Evolutionary conservation across 2,797 vertebrate species (phyloP), one percentile per base, ranked within the genome.

Genomic region (Micrastur ruficollis): DNA sequence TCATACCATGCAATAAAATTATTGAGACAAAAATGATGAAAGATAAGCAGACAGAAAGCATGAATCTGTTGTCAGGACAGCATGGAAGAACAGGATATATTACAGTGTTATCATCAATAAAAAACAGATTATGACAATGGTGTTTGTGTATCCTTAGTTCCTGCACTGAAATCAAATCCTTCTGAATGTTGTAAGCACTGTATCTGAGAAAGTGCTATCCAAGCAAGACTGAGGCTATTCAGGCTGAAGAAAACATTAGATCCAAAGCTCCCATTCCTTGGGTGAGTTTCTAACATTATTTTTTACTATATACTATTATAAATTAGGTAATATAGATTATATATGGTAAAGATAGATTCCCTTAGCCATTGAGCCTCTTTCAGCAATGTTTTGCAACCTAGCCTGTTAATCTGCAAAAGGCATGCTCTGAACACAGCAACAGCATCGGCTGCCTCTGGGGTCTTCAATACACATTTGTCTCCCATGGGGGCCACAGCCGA

Each of bases 1-100:
- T 96, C 84, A 75, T 86, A 97, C 75, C 71, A 79, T 56, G 82
- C 70, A 94, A 94, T 95, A 92, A 94, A 97, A 96, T 95, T 95
- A 95, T 73, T 11, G 27, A 73, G 90, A 92, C 80, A 94, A 94
- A 95, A 91, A 93, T 56, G 32, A 95, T 85, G 73, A 89, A 93
- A 85, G 73, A 85, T 94, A 94, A 94, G 81, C 72, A 95, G 89
- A 36, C 18, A 90, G 81, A 92, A 96, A 74, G 65, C 75, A 91
- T 52, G 67, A 91, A 85, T 76, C 83, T 85, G 47, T 71, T 78
- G 86, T 88, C 91, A 80, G 68, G 81, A 44, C 53, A 83, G 76
- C 50, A 70, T 20, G 22, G 27, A 56, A 76, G 49, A 63, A 78
- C 68, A 49, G 63, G 38, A 87, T 90, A 67, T 70, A 86, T 80